Percentiles rank a stretch among this genome's conserved stretches.
Conservation (phyloP, 2,888 invertebrate species). For the Amphiduros pacificus region DNA sequence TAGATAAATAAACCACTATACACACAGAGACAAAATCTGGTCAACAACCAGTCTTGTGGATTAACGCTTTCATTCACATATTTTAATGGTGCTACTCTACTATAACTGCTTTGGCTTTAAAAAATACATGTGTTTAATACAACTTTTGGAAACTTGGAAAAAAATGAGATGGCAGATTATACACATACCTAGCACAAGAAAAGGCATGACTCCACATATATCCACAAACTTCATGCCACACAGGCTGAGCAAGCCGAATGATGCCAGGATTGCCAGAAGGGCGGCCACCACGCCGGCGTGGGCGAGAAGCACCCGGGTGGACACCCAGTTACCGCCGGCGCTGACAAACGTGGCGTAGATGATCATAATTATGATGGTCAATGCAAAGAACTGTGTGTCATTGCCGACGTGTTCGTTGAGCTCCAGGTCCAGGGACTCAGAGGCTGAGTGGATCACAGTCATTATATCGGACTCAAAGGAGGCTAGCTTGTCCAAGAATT, state of each 20-base stretch:
- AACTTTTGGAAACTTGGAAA: too few species aligned
- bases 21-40: too few species aligned
- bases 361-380: slow-evolving; percentile 29
- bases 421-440: slow-evolving; percentile 37
- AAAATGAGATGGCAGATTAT: too few species aligned
- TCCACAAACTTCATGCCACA: slow-evolving; percentile 36
- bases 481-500: slow-evolving; percentile 17
- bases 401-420: slow-evolving; percentile 28
- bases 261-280: slow-evolving; percentile 35
- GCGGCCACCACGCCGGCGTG: slow-evolving; percentile 29
- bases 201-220: slow-evolving; percentile 41
- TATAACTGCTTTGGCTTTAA: neutral
- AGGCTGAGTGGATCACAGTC: slow-evolving; percentile 29
- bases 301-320: slow-evolving; percentile 22
- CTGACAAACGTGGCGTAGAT: slow-evolving; percentile 28
- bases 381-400: slow-evolving; percentile 26
- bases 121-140: neutral
- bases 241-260: slow-evolving; percentile 37
- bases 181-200: slow-evolving; percentile 39
- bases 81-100: too few species aligned
- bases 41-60: too few species aligned
- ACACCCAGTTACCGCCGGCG: slow-evolving; percentile 23
- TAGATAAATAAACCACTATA: too few species aligned
- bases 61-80: too few species aligned
- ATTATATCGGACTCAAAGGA: slow-evolving; percentile 8